Conservation (phyloP, 2,888 invertebrate species). For the Cartodere bifasciata region DNA sequence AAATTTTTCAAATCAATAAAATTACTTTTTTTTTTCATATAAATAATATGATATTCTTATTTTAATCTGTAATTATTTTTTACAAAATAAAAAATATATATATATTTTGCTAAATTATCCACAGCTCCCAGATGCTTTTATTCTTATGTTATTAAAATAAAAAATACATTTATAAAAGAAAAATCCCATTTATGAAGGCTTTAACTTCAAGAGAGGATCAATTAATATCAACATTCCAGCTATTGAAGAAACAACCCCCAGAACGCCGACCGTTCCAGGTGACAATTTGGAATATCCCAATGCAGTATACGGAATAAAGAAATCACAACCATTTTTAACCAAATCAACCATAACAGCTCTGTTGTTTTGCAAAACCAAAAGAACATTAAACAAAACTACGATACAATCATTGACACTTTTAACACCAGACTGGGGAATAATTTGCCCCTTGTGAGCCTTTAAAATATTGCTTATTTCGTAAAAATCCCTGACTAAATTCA, state of each 20-base stretch:
- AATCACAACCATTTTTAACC: constrained; percentile 73
- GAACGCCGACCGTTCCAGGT: constrained; percentile 62
- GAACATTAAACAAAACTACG: constrained; percentile 16
- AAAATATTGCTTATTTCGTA: constrained; percentile 64
- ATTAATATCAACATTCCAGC: constrained; percentile 66
- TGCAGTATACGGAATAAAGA: constrained; percentile 74
- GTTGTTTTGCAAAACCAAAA: constrained; percentile 31
- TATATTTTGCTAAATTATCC: too few species aligned
- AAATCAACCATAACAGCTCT: constrained; percentile 69
- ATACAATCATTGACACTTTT: constrained; percentile 20
- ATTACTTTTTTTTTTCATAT: too few species aligned
- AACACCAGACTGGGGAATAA: constrained; percentile 19
- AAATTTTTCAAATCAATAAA: too few species aligned
- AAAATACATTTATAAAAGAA: too few species aligned
- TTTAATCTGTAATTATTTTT: too few species aligned
- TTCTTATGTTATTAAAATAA: too few species aligned
- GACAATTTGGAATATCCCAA: constrained; percentile 66
- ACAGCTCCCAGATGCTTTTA: too few species aligned
- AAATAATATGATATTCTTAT: too few species aligned
- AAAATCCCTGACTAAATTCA: constrained; percentile 71
- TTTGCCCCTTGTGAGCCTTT: constrained; percentile 34
- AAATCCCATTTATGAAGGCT: constrained; percentile 42
- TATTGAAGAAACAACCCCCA: constrained; percentile 70
- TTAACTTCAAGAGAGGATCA: constrained; percentile 65
- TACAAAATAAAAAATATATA: too few species aligned